Evolutionary conservation across 2,888 invertebrate species (phyloP).

Genomic region (Agrenia bidenticulata): DNA sequence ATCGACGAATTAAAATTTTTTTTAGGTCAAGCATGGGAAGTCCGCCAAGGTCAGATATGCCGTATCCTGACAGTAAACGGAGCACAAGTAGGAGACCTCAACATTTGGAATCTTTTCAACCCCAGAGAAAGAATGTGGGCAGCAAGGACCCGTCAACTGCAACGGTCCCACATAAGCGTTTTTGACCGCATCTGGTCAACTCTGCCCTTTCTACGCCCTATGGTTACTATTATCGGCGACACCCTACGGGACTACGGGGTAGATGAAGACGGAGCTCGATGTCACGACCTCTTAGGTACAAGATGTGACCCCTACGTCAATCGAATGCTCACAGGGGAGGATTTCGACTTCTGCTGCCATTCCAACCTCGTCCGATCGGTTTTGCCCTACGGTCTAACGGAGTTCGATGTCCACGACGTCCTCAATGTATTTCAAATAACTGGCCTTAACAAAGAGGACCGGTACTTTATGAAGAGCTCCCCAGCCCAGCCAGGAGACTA

Average conservation of each 20-base stretch:
- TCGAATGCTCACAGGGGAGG: conserved; percentile 58
- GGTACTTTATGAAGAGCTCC: conserved; percentile 61
- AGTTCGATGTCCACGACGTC: conserved; percentile 61
- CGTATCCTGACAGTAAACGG: conserved; percentile 58
- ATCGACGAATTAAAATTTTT: too few relatives aligned
- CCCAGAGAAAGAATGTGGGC: conserved; percentile 57
- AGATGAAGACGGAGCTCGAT: conserved; percentile 59
- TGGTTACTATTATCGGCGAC: conserved; percentile 60
- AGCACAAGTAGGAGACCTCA: conserved; percentile 59
- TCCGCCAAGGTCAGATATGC: conserved; percentile 58
- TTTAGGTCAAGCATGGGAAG: conserved; percentile 58
- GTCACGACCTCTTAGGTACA: conserved; percentile 59
- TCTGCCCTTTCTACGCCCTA: conserved; percentile 58
- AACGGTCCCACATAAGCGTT: conserved; percentile 58
- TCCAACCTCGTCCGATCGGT: conserved; percentile 58
- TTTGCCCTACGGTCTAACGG: conserved; percentile 56
- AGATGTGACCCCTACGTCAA: conserved; percentile 61
- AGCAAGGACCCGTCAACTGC: conserved; percentile 60
- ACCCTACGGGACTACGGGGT: conserved; percentile 58
- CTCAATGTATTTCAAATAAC: conserved; percentile 62
- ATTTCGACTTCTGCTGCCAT: conserved; percentile 58
- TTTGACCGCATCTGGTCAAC: conserved; percentile 60
- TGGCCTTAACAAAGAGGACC: conserved; percentile 57
- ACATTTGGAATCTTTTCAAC: conserved; percentile 60
- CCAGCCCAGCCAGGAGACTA: conserved; percentile 59